Conservation (phyloP, 2,888 invertebrate genomes). For the Noctua fimbriata region DNA sequence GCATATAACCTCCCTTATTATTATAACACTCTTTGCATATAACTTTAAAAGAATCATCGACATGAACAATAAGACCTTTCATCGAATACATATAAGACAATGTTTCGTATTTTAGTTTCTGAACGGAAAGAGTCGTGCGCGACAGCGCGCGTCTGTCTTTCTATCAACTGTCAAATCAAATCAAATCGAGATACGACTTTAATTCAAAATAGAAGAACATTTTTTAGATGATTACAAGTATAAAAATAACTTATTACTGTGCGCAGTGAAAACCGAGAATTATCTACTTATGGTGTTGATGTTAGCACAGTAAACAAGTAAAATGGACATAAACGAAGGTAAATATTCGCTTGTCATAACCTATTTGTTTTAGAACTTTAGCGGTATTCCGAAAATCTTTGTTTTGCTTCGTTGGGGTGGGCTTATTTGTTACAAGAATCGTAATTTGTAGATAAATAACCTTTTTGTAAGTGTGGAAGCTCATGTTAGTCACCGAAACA, state of each 20-base stretch:
- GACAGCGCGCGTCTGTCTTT: conserved; percentile 61
- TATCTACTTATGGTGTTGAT: conserved; percentile 32
- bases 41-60: too few species aligned
- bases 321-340: conserved; percentile 87
- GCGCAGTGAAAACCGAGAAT: conserved; percentile 33
- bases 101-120: conserved; percentile 18
- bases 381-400: conserved; percentile 58
- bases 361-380: conserved; percentile 59
- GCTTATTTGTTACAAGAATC: neutral
- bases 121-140: conserved; percentile 45
- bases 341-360: conserved; percentile 65
- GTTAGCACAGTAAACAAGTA: conserved; percentile 42
- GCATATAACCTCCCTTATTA: too few species aligned
- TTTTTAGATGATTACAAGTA: conserved; percentile 6
- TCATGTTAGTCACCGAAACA: neutral
- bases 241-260: conserved; percentile 4
- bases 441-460: neutral
- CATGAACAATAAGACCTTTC: neutral
- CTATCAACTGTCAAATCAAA: conserved; percentile 61
- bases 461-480: neutral
- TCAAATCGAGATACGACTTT: conserved; percentile 26
- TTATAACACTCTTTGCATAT: too few species aligned
- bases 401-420: neutral
- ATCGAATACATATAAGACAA: neutral
- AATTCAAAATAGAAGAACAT: conserved; percentile 61